Evolutionary conservation across 2,888 invertebrate genomes (phyloP).

Genomic region (Blastobasis lacticolella): DNA sequence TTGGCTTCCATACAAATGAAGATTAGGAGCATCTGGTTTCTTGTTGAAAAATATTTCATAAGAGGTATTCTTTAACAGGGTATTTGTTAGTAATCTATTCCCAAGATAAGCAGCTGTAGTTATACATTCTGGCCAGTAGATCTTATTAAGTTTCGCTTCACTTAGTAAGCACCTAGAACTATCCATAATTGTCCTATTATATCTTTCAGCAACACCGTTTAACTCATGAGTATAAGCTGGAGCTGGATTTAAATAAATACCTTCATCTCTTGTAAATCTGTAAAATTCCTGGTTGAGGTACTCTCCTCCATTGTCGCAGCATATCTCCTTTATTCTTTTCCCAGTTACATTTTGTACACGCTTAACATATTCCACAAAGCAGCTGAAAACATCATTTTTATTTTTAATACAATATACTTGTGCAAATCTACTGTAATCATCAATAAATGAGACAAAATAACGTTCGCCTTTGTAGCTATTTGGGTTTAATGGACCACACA

Average conservation of each 20-base stretch:
- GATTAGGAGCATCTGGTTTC: not conserved
- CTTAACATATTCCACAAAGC: conserved; percentile 18
- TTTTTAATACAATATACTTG: conserved; percentile 18
- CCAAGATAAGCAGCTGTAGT: conserved; percentile 23
- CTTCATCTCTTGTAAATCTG: conserved; percentile 18
- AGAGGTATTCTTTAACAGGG: conserved; percentile 16
- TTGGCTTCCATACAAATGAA: too few relatives aligned
- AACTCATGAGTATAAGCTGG: conserved; percentile 24
- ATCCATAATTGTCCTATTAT: conserved; percentile 21
- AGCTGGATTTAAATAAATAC: conserved; percentile 19
- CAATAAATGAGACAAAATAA: conserved; percentile 23
- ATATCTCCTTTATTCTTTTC: conserved; percentile 19
- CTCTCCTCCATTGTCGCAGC: conserved; percentile 22
- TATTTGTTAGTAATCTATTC: conserved; percentile 24
- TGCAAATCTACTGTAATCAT: conserved; percentile 19
- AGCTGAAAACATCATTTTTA: conserved; percentile 15
- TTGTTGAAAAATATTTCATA: too few relatives aligned
- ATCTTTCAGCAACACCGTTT: conserved; percentile 23
- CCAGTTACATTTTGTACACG: conserved; percentile 14
- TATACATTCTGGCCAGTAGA: conserved; percentile 21
- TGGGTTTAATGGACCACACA: too few relatives aligned
- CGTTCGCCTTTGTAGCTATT: conserved; percentile 18
- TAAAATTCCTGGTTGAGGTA: conserved; percentile 19
- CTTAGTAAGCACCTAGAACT: conserved; percentile 18
- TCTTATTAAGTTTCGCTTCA: conserved; percentile 20